Evolutionary conservation across 2,888 invertebrate species (phyloP), one percentile per base, ranked within the genome.

Genomic region (Lydus trimaculatus): DNA sequence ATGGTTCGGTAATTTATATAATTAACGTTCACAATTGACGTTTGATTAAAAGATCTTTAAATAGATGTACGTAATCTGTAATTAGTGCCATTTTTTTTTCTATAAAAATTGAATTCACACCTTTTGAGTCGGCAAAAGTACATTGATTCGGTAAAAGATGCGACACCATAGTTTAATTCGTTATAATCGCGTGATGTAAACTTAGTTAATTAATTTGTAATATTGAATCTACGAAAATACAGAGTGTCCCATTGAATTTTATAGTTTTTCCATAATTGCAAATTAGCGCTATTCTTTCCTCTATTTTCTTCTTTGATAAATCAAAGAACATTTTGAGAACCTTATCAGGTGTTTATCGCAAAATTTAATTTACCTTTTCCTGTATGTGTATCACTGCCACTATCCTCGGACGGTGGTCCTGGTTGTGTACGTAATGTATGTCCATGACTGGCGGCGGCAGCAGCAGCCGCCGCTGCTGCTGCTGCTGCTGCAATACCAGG

Each of bases 311-410:
- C 28, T 28, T 28, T 28, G 28, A 3, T 28, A 28, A n/a, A n/a
- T n/a, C n/a, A n/a, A n/a, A n/a, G n/a, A n/a, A n/a, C n/a, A n/a
- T n/a, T n/a, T n/a, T n/a, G n/a, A n/a, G n/a, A n/a, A n/a, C n/a
- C n/a, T n/a, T n/a, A n/a, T n/a, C n/a, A n/a, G n/a, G n/a, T n/a
- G n/a, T n/a, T n/a, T n/a, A n/a, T n/a, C n/a, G n/a, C n/a, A n/a
- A n/a, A n/a, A n/a, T n/a, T n/a, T n/a, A n/a, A n/a, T n/a, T n/a
- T 80, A 85, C 85, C 85, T 85, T 85, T 85, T 72, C 85, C 84
- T 70, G 80, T 82, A 72, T 84, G 84, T 63, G 85, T 84, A 79
- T 86, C 86, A 77, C 85, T 85, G 73, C 86, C 86, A 73, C 85
- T 85, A 73, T 86, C 85, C 76, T 86, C 86, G 28, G 84, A 84